Evolutionary conservation across 2,888 invertebrate genomes (phyloP).

Genomic region (Tiliacea aurago): DNA sequence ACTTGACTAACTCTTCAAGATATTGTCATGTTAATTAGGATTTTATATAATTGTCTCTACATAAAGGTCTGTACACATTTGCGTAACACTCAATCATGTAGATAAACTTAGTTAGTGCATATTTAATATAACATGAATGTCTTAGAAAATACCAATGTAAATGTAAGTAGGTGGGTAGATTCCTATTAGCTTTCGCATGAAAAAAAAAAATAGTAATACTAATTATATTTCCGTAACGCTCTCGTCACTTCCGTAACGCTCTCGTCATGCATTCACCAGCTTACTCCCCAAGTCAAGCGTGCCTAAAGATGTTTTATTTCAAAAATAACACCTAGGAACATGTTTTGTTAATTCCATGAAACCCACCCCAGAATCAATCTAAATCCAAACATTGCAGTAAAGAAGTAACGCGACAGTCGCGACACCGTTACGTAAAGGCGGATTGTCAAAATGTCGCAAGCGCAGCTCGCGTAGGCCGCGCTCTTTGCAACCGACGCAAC

Average conservation of each 20-base stretch:
- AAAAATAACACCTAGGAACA: not conserved
- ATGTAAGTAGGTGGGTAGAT: too few relatives aligned
- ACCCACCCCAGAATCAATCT: conserved; percentile 36
- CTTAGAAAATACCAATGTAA: not conserved
- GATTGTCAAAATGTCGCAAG: conserved; percentile 88
- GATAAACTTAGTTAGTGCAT: not conserved
- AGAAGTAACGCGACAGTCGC: conserved; percentile 58
- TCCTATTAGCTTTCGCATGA: not conserved
- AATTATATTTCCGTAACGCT: too few relatives aligned
- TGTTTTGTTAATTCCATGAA: not conserved
- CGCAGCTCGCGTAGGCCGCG: conserved; percentile 78
- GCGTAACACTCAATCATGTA: conserved; percentile 7
- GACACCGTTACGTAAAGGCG: conserved; percentile 79
- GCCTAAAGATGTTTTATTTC: too few relatives aligned
- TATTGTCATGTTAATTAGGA: conserved; percentile 41
- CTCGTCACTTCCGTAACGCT: too few relatives aligned
- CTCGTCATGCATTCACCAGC: too few relatives aligned
- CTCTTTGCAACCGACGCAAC: conserved; percentile 75
- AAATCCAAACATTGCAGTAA: conserved; percentile 42
- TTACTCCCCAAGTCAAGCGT: too few relatives aligned
- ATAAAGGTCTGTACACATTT: not conserved
- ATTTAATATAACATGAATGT: not conserved
- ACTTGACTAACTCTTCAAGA: conserved; percentile 23
- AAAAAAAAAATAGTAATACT: too few relatives aligned
- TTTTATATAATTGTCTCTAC: conserved; percentile 29